Evolutionary conservation across 1,140 invertebrate species (phyloP).

Genomic region (Nephila pilipes): DNA sequence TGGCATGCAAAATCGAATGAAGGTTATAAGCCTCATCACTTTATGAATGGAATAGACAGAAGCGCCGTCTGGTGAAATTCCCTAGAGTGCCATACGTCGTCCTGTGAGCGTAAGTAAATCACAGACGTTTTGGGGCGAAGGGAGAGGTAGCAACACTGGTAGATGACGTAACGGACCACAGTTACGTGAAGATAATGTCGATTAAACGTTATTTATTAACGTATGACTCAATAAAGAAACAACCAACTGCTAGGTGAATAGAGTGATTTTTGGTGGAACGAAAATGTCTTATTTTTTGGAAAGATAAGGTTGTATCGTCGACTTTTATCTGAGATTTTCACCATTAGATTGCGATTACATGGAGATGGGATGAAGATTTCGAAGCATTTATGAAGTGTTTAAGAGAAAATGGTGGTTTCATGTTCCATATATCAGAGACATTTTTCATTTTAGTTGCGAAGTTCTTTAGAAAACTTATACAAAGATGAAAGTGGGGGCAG

Average conservation of each 20-base stretch:
- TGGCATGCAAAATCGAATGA: not conserved
- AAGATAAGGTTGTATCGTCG: not conserved
- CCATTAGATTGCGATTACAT: no score
- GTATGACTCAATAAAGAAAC: constrained; percentile 37
- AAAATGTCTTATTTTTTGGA: constrained; percentile 22
- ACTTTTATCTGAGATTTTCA: constrained; percentile 11
- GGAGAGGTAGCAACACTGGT: not conserved
- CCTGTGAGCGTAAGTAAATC: constrained; percentile 10
- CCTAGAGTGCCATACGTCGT: constrained; percentile 5
- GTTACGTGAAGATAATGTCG: constrained; percentile 49
- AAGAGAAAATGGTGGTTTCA: no score
- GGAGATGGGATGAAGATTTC: no score
- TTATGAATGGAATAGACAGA: not conserved
- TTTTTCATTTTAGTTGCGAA: no score
- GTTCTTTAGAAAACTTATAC: no score
- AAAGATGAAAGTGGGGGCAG: no score
- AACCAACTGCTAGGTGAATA: not conserved
- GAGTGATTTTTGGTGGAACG: not conserved
- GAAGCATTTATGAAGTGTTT: no score
- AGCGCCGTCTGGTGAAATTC: constrained; percentile 22
- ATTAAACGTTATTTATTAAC: constrained; percentile 50
- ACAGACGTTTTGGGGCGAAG: not conserved
- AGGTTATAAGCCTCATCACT: not conserved
- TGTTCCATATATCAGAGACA: no score
- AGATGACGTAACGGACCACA: constrained; percentile 23